phyloP scores from a whole-genome alignment of 1,140 invertebrate genomes.

The Contarinia nasturtii region DNA sequence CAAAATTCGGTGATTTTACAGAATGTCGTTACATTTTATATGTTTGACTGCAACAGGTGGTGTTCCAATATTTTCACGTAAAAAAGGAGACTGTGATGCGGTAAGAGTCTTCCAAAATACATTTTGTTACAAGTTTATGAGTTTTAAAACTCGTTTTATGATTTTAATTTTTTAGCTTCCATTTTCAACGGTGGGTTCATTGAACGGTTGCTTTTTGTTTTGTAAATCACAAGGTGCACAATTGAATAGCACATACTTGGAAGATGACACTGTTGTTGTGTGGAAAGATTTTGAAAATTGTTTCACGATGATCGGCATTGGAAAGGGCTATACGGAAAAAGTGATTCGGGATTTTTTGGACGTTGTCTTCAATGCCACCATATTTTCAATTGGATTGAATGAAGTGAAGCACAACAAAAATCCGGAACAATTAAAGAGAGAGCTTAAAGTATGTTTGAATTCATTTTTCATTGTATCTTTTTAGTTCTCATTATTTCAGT shows the following conservation, averaged over 20 bases:
- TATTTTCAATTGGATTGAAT: conserved; percentile 51
- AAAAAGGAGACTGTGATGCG: conserved; percentile 38
- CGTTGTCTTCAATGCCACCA: conserved; percentile 44
- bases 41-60: conserved; percentile 43
- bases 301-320: conserved; percentile 34
- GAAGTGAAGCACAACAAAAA: conserved; percentile 44
- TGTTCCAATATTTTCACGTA: conserved; percentile 41
- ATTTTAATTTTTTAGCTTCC: conserved; percentile 36
- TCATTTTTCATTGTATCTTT: background rate
- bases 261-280: conserved; percentile 44
- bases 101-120: conserved; percentile 19
- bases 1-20: too few species aligned
- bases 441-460: conserved; percentile 30
- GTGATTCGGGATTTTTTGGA: conserved; percentile 37
- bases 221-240: conserved; percentile 47
- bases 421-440: conserved; percentile 46
- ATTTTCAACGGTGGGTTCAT: conserved; percentile 57
- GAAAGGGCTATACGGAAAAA: conserved; percentile 31
- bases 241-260: conserved; percentile 36
- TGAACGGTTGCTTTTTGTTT: conserved; percentile 74
- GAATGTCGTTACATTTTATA: conserved; percentile 27
- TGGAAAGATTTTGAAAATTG: conserved; percentile 51
- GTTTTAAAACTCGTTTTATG: background rate
- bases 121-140: conserved; percentile 3
- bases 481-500: background rate